Conservation (phyloP, 2,888 invertebrate species). For the Cephus pulcher region DNA sequence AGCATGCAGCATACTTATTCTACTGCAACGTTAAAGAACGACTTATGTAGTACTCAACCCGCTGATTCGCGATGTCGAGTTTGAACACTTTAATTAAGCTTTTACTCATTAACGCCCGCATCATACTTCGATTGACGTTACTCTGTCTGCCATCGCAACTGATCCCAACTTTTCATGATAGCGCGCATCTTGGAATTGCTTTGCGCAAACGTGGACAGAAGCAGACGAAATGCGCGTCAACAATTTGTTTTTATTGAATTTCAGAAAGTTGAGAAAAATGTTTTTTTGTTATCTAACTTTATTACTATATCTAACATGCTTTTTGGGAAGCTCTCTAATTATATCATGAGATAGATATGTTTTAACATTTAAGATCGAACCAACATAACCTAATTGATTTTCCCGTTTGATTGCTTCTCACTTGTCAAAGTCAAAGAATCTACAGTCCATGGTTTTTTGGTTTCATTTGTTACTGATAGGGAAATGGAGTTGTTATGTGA, state of each 20-base stretch:
- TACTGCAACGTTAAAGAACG: not conserved
- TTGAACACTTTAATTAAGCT: not conserved
- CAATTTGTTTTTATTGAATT: not conserved
- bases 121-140: not conserved
- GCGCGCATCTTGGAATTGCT: not conserved
- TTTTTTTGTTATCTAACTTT: not conserved
- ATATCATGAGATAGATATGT: not conserved
- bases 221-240: not conserved
- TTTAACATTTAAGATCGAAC: not conserved
- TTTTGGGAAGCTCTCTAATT: not conserved
- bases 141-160: not conserved
- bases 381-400: not conserved
- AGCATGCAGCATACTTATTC: not conserved
- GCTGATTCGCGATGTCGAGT: not conserved
- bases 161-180: not conserved
- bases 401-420: not conserved
- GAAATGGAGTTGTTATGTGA: not conserved
- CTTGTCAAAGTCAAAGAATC: not conserved
- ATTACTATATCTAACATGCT: not conserved
- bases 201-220: not conserved
- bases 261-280: not conserved
- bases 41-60: not conserved
- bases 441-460: not conserved
- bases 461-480: not conserved
- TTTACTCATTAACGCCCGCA: constrained; percentile 1